Base-by-base conservation (phyloP, 2,797 vertebrate genomes). In the Artibeus jamaicensis region DNA sequence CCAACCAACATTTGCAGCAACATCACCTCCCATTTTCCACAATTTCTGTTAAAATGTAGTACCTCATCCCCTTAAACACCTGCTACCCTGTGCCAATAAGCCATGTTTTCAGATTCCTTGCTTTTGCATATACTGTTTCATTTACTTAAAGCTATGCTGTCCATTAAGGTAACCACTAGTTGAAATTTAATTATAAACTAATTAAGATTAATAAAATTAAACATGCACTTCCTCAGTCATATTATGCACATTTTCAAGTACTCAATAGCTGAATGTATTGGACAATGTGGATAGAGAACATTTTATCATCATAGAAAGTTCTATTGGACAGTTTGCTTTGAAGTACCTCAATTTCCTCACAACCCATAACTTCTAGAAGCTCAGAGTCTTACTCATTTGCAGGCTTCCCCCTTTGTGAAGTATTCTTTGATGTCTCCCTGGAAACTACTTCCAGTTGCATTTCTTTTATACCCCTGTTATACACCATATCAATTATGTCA, bases 101-200 rank as follows among this genome's bases (percentile, higher is more conserved):
- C n/a, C 34, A 24, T 34, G n/a, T 34, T 71, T 93, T 95, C 46
- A 77, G 73, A 78, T 81, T 70, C 71, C 81, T 94, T 62, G 55
- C 39, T 96, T 95, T 85, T 84, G 9, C 3, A 57, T 10, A 62
- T n/a, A 62, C 68, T 9, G 0, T 37, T 86, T 79, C 50, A 76
- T 88, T 95, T 55, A 57, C 53, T 4, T 70, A 68, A 85, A 59
- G 6, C 32, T 74, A 67, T 29, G 1, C 14, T 82, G 5, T 50
- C n/a, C 34, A 92, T 37, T 42, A 62, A 84, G 50, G 15, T 59
- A 71, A 53, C 15, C 62, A 67, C 9, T 93, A 76, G 34, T 62
- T 46, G 65, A 86, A 87, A 73, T 57, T 53, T 85, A 94, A 83
- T 81, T 93, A 81, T 11, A 89, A 79, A 79, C 14, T 55, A 89